phyloP scores from a whole-genome alignment of 2,113 vertebrate species.

The Hippolais icterina region DNA sequence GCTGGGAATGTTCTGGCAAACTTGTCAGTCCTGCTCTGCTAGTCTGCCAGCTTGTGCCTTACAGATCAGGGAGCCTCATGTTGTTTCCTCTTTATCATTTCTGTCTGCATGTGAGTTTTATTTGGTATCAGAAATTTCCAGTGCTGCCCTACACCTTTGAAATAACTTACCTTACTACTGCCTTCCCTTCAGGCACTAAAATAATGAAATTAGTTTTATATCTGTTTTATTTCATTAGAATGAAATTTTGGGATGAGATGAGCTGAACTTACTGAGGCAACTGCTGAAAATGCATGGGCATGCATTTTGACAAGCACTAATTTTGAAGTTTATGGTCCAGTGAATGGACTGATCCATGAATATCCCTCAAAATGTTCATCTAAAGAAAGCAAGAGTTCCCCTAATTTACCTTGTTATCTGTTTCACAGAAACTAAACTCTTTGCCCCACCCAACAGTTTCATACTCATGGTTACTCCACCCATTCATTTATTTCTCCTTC shows the following conservation, averaged over 20 bases:
- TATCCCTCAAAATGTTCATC: not conserved
- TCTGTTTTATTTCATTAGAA: not conserved
- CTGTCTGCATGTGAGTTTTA: not conserved
- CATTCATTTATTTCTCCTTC: not conserved
- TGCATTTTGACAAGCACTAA: not conserved
- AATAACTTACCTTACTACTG: not conserved
- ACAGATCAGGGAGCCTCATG: not conserved
- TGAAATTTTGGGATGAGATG: not conserved
- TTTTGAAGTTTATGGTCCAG: not conserved
- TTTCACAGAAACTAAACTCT: not conserved
- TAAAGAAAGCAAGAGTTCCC: not conserved
- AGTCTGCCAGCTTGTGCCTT: not conserved
- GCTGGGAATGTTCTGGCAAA: not conserved
- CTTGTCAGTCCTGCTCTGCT: not conserved
- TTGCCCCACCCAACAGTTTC: not conserved
- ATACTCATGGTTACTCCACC: not conserved
- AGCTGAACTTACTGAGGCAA: rapidly evolving
- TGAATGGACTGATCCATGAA: not conserved
- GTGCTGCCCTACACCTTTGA: not conserved
- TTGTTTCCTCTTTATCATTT: not conserved
- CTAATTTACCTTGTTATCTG: not conserved
- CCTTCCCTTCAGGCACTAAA: not conserved
- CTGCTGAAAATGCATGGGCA: not conserved
- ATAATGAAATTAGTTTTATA: not conserved
- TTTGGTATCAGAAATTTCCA: not conserved